These are phyloP conservation scores for Cloeon dipterum DNA, from an alignment of 2,888 invertebrate species.

Conservation along the genomic window DNA sequence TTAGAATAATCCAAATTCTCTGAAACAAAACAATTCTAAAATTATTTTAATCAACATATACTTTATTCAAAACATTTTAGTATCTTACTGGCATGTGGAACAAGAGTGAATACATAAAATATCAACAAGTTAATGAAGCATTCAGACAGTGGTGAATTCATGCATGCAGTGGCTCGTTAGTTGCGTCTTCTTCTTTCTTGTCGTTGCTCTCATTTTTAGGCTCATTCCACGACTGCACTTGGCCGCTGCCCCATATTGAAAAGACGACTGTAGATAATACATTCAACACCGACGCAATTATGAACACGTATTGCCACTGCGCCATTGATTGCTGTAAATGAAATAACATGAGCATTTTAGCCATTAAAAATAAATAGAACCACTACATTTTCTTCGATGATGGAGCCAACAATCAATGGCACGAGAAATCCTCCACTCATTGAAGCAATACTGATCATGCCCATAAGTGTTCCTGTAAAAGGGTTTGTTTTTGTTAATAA, in stretches of 20 bases:
- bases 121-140: too few relatives aligned
- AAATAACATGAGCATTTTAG: too few relatives aligned
- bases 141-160: too few relatives aligned
- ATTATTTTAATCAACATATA: too few relatives aligned
- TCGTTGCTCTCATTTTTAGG: not conserved
- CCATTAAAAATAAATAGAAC: too few relatives aligned
- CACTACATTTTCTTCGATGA: slow-evolving; percentile 3
- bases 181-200: too few relatives aligned
- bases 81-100: too few relatives aligned
- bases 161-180: too few relatives aligned
- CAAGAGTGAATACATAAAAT: too few relatives aligned
- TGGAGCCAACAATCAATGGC: slow-evolving; percentile 2
- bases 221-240: slow-evolving; percentile 4
- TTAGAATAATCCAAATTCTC: too few relatives aligned
- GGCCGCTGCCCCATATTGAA: slow-evolving; percentile 1
- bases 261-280: not conserved
- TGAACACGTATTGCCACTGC: slow-evolving; percentile 3
- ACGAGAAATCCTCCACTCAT: slow-evolving; percentile 4
- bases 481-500: not conserved
- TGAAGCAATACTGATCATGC: slow-evolving; percentile 2
- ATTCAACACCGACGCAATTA: slow-evolving; percentile 1
- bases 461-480: not conserved
- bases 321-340: not conserved
- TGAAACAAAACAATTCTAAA: too few relatives aligned
- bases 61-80: too few relatives aligned